Evolutionary conservation across 2,888 invertebrate species (phyloP).

Genomic region (Epirrita christyi): DNA sequence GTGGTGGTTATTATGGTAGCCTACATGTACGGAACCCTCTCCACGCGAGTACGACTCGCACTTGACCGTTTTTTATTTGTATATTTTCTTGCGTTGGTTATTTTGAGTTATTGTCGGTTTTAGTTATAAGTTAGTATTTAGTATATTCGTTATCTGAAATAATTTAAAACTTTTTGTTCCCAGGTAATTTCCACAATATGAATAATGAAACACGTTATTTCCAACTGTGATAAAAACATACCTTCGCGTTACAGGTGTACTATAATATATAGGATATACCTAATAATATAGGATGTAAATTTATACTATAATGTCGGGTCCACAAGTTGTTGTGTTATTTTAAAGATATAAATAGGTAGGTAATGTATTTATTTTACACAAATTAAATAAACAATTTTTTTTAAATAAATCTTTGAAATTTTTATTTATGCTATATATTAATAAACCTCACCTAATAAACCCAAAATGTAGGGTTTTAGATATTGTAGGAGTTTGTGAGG

Average conservation of each 20-base stretch:
- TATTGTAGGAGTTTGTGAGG: too few species aligned
- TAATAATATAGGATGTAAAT: constrained; percentile 29
- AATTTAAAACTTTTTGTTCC: constrained; percentile 17
- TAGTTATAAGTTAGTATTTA: too few species aligned
- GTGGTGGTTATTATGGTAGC: too few species aligned
- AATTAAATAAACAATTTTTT: constrained; percentile 1
- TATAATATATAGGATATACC: constrained; percentile 25
- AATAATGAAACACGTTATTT: constrained; percentile 37
- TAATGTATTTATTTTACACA: constrained; percentile 50
- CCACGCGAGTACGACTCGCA: too few species aligned
- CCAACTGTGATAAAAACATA: constrained; percentile 66
- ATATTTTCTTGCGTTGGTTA: too few species aligned
- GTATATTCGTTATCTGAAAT: too few species aligned
- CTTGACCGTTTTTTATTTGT: too few species aligned
- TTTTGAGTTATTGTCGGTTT: too few species aligned
- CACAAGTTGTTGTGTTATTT: constrained; percentile 42
- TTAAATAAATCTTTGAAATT: not conserved
- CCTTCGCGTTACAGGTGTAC: constrained; percentile 40
- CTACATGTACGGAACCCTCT: too few species aligned
- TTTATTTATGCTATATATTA: too few species aligned
- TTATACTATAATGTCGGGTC: constrained; percentile 35
- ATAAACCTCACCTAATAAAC: too few species aligned
- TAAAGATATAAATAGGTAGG: constrained; percentile 30
- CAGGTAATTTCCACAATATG: constrained; percentile 24
- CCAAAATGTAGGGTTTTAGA: too few species aligned